Evolutionary conservation across 2,797 vertebrate species (phyloP), one percentile per base, ranked within the genome.

Genomic region (Sebastes paucispinis): DNA sequence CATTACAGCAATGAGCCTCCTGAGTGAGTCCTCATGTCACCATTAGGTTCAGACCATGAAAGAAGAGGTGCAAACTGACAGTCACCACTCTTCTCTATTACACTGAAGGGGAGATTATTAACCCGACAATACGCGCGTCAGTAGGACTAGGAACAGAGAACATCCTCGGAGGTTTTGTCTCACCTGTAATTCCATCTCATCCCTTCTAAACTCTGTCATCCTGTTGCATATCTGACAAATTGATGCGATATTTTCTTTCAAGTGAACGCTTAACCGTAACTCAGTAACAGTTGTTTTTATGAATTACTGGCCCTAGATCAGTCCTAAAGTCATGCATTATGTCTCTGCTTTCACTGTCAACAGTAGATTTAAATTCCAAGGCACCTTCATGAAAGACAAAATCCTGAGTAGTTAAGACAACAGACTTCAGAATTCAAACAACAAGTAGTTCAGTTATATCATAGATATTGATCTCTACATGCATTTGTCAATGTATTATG

Each of bases 41-140:
- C 92, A 74, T 84, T 4, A 59, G 90, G 75, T 81, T 88, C 79
- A 87, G 84, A 79, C 32, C 75, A 36, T 92, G 91, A 93, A 91
- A 92, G 91, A 88, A 84, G 87, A 91, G 91, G 93, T 92, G 90
- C 90, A 88, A 93, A 89, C 82, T 81, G 88, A 86, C 89, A 86
- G 78, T 83, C 90, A 83, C 39, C 88, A 58, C 85, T 82, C 88
- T 79, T 93, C 94, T 95, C 93, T 68, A 73, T 95, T 94, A 89
- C 94, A 90, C 88, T 52, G 82, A 86, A 54, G 76, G 73, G 62
- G 75, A 84, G 80, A 87, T 79, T 82, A 86, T 92, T 87, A 87
- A 90, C 82, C 76, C 11, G 18, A 93, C 90, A 92, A 93, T 88
- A 83, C 84, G 57, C 68, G 54, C 31, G 72, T 90, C 87, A 86